These are phyloP conservation scores for Papilio polytes DNA, from an alignment of 1,140 invertebrate genomes.

Conservation along the genomic window DNA sequence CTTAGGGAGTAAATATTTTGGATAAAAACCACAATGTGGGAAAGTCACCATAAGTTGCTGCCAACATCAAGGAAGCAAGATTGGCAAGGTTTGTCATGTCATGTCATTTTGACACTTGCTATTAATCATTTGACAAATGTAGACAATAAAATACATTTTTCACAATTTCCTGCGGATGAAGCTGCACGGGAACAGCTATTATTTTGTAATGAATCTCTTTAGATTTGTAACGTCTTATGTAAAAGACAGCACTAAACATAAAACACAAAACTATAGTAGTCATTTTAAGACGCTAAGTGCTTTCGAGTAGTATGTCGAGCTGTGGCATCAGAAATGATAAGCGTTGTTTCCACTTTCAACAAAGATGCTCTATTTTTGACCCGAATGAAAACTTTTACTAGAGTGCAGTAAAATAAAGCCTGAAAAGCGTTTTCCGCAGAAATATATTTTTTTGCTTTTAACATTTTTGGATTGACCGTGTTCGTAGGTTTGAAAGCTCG, in stretches of 20 bases:
- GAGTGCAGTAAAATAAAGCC: constrained; percentile 12
- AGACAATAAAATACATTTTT: no score
- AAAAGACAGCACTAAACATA: not conserved
- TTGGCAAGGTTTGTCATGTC: no score
- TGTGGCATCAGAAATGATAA: constrained; percentile 9
- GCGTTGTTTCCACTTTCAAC: constrained; percentile 15
- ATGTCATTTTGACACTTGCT: no score
- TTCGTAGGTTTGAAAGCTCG: not conserved
- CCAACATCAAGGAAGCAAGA: no score
- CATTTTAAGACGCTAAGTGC: not conserved
- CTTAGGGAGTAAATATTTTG: no score
- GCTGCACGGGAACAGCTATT: no score
- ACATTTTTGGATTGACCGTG: not conserved
- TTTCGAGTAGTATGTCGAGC: not conserved
- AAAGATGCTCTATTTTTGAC: constrained; percentile 20
- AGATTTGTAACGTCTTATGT: not conserved
- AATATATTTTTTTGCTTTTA: not conserved
- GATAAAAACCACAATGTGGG: no score
- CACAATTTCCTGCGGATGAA: no score
- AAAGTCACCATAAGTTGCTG: no score
- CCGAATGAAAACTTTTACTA: constrained; percentile 18
- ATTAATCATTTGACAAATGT: no score
- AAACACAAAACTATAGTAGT: not conserved
- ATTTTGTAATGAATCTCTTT: no score
- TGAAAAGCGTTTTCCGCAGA: not conserved